Evolutionary conservation across 2,797 vertebrate genomes (phyloP), one percentile per base, ranked within the genome.

Genomic region (Labeo calbasu): DNA sequence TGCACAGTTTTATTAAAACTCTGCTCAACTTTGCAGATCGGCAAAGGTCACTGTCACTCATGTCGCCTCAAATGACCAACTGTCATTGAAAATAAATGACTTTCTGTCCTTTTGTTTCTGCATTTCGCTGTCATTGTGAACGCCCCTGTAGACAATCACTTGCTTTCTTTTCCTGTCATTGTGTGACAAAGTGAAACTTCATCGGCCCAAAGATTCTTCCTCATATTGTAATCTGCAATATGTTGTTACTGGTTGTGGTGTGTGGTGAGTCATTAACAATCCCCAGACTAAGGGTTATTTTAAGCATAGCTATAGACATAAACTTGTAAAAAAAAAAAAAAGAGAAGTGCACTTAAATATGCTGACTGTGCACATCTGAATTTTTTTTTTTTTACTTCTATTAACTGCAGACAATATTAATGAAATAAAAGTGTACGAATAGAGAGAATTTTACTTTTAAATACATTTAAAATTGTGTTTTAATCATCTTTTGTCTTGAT

Each of bases 41-140:
- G 7, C 78, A 80, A 80, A 80, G 78, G 78, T 43, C 50, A 5
- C 12, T n/a, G 78, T 68, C 48, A 53, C 19, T 80, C 78, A 53
- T 15, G 50, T 53, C 8, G 1, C 65, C 48, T 80, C 19, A 69
- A 80, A 80, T 80, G 28, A 57, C 48, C 28, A 55, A 40, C 59
- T 78, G 53, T 59, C 32, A 77, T 10, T 40, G 73, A 43, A 43
- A 77, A 43, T 77, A 77, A 77, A 77, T 25, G 13, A 77, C 73
- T 43, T 77, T 13, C 21, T 43, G 73, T 43, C 73, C 21, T 55
- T 43, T 57, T 77, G 73, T 77, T 59, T 77, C 53, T 25, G 28
- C 50, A 55, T 36, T 53, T 53, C 0, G 5, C 50, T 21, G 73
- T 76, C 53, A 76, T 13, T 76, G 21, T 40, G 7, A 36, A 76